Conservation (phyloP, 2,113 vertebrate species). For the human (Homo sapiens) region DNA sequence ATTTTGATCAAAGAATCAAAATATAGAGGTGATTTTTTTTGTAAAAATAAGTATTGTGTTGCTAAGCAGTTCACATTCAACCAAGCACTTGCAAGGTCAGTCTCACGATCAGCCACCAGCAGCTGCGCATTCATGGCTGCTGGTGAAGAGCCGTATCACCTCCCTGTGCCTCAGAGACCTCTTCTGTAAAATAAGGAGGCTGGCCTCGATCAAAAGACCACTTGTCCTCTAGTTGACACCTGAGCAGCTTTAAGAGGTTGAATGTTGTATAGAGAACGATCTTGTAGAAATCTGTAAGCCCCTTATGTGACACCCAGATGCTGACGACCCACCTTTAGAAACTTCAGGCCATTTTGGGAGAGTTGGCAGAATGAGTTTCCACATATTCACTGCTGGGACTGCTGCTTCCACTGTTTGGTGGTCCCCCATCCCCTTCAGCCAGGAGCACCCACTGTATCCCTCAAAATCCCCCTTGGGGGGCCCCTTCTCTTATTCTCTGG, state of each 20-base stretch:
- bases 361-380: not conserved
- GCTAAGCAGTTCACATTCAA: constrained; percentile 1
- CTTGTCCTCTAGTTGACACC: not conserved
- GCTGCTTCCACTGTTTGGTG: not conserved
- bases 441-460: not conserved
- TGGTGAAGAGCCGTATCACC: not conserved
- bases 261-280: rapidly evolving
- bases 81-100: not conserved
- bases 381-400: rapidly evolving
- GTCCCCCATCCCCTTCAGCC: not conserved
- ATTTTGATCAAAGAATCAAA: constrained; percentile 8
- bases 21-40: not conserved
- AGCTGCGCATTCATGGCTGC: rapidly evolving
- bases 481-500: not conserved
- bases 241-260: not conserved
- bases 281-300: not conserved
- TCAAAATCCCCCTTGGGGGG: not conserved
- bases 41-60: not conserved
- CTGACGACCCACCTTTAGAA: not conserved
- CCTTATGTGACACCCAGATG: no score
- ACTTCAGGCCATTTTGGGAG: not conserved
- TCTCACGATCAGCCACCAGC: not conserved
- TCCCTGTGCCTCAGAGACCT: not conserved
- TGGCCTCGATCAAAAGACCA: not conserved
- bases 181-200: not conserved